Conservation (phyloP, 2,113 vertebrate species). For the Perccottus glenii region DNA sequence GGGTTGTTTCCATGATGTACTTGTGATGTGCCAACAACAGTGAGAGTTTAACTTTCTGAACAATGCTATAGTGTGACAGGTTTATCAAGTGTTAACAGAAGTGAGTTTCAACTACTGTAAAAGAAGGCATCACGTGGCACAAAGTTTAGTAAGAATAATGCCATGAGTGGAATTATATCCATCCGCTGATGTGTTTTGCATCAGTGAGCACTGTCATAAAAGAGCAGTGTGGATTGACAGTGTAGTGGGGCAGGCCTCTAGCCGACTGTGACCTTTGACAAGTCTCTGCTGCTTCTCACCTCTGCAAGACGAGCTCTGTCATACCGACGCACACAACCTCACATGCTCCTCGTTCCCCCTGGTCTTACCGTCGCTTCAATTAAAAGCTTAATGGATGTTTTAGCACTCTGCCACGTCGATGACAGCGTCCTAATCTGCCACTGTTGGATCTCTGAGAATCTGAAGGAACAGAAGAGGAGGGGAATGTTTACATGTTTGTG, state of each 20-base stretch:
- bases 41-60: no score
- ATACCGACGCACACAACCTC: constrained; percentile 49
- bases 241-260: constrained; percentile 63
- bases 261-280: constrained; percentile 74
- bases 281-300: constrained; percentile 74
- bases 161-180: constrained; percentile 34
- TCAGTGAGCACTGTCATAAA: constrained; percentile 53
- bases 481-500: constrained; percentile 61
- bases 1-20: no score
- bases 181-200: constrained; percentile 40
- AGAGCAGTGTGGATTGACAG: constrained; percentile 64
- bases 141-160: constrained; percentile 11
- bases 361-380: constrained; percentile 66
- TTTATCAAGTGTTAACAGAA: no score
- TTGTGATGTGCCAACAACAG: no score
- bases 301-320: constrained; percentile 66
- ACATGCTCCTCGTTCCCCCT: constrained; percentile 25
- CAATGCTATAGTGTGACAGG: no score
- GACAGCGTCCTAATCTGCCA: constrained; percentile 69
- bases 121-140: constrained; percentile 5
- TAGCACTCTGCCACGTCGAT: constrained; percentile 73
- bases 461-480: constrained; percentile 24
- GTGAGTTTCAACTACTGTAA: background rate
- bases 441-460: constrained; percentile 57
- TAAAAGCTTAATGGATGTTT: constrained; percentile 74